Base-by-base conservation (phyloP, 2,797 vertebrate species). In the Enteromius viviparus region DNA sequence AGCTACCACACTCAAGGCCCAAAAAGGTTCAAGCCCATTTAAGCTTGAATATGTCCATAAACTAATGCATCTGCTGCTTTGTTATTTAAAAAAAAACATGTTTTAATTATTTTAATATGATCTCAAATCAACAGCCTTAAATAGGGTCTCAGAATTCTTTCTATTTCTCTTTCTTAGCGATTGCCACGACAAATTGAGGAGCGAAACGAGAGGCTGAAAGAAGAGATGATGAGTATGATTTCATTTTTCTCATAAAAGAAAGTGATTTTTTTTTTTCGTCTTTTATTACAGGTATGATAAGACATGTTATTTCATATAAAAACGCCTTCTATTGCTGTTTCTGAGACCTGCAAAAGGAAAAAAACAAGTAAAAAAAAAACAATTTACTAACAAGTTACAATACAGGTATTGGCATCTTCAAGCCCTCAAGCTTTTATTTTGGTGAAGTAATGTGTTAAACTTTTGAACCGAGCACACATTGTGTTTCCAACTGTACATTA, bases 181-280 rank as follows among this genome's bases (percentile, higher is more conserved):
- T 72, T 94, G 86, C 88, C 92, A 83, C 72, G 86, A 85, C 86
- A 94, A 92, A 97, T 97, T 82, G 94, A 96, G 89, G 97, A 98
- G 86, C 94, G 97, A 74, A 99, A 99, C 70, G 95, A 99, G 92
- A 97, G 95, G 85, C 85, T 99, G 85, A 99, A 99, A 90, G 96
- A 96, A 88, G 98, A 99, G 90, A 99, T 99, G 98, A 90, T 99
- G 78, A 92, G 98, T 99, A 94, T 85, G 92, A 66, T 12, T 6
- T 77, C 2, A 12, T 34, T 23, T 75, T 45, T 42, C 23, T 60
- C 14, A 14, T 26, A 26, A 12, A 60, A 26, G 1, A 58, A 34
- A 11, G 10, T 23, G n/a, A 5, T 12, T 60, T 40, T 40, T 26
- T 60, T 60, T 26, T 60, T 60, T 60, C 11, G 55, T 23, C n/a